phyloP scores from a whole-genome alignment of 2,113 vertebrate species.

The Prunella fulvescens region DNA sequence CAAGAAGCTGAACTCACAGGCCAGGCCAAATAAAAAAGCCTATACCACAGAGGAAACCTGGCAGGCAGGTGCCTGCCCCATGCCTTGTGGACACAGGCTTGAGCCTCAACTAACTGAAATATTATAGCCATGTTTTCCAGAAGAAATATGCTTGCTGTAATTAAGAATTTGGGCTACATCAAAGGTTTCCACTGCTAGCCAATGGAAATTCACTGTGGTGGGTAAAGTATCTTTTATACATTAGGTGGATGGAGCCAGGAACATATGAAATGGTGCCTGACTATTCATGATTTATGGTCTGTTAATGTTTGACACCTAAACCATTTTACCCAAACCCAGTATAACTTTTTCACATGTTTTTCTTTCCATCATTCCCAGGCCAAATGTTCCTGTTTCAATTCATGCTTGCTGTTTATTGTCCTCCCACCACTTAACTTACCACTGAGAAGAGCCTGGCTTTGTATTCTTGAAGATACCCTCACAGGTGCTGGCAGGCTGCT shows the following conservation, averaged over 20 bases:
- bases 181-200: not conserved
- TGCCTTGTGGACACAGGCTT: not conserved
- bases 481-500: not conserved
- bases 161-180: not conserved
- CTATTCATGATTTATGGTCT: not conserved
- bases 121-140: not conserved
- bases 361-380: not conserved
- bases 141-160: not conserved
- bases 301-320: not conserved
- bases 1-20: not conserved
- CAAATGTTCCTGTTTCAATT: not conserved
- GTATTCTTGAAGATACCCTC: not conserved
- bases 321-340: not conserved
- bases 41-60: not conserved
- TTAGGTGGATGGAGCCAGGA: not conserved
- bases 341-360: not conserved
- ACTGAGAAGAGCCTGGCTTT: not conserved
- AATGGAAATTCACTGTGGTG: slow-evolving; percentile 8
- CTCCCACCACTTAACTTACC: not conserved
- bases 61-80: not conserved
- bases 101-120: not conserved
- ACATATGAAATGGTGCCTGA: not conserved
- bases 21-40: not conserved
- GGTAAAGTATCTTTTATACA: not conserved
- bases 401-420: not conserved